Evolutionary conservation across 2,888 invertebrate genomes (phyloP).

Genomic region (Ennomos fuscantarius): DNA sequence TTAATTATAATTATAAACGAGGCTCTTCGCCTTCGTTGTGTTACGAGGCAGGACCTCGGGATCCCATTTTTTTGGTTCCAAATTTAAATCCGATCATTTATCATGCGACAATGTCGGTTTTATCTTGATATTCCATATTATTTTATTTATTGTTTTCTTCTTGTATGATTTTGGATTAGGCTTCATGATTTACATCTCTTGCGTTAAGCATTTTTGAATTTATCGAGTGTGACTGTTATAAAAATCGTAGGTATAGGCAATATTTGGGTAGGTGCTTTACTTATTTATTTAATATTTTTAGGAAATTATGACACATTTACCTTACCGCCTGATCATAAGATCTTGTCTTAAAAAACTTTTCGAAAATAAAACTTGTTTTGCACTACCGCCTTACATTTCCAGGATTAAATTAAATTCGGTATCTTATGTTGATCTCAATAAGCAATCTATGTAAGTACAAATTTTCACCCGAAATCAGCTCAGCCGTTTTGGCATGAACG

Average conservation of each 20-base stretch:
- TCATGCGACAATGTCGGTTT: conserved; percentile 82
- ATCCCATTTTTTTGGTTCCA: conserved; percentile 73
- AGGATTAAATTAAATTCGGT: too few relatives aligned
- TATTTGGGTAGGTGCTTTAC: too few relatives aligned
- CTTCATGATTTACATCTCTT: conserved; percentile 49
- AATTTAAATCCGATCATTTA: conserved; percentile 83
- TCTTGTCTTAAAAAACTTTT: too few relatives aligned
- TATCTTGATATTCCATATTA: conserved; percentile 70
- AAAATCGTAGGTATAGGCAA: background rate
- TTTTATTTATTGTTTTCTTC: conserved; percentile 48
- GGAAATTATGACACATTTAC: too few relatives aligned
- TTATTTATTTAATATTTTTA: too few relatives aligned
- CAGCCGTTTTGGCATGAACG: too few relatives aligned
- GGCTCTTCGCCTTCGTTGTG: conserved; percentile 75
- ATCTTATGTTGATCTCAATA: too few relatives aligned
- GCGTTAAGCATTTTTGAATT: conserved; percentile 31
- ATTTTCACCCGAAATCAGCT: too few relatives aligned
- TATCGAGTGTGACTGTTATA: conserved; percentile 14
- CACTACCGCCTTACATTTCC: too few relatives aligned
- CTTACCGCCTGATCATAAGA: too few relatives aligned
- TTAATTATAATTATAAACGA: conserved; percentile 85
- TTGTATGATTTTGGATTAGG: conserved; percentile 40
- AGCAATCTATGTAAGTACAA: too few relatives aligned
- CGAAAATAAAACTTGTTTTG: too few relatives aligned
- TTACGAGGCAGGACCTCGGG: conserved; percentile 72